Conservation (phyloP, 2,888 invertebrate species). For the Tribolium freemani region DNA sequence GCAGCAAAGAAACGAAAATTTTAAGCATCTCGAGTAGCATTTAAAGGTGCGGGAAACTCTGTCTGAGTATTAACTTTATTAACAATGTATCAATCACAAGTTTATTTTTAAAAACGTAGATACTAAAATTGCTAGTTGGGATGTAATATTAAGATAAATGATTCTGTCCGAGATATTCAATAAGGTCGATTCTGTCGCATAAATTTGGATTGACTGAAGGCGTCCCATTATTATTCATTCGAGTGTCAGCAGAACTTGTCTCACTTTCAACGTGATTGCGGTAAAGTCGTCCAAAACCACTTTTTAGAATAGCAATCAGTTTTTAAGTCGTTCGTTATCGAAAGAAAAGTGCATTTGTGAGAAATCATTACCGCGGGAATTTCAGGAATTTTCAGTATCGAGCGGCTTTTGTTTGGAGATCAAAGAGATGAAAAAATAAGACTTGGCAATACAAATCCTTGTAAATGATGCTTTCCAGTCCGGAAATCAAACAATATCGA, state of each 20-base stretch:
- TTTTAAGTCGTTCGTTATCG: neutral
- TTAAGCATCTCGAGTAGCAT: too few species aligned
- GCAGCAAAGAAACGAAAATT: neutral
- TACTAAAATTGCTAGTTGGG: neutral
- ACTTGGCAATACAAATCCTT: slow-evolving; percentile 7
- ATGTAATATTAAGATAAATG: neutral
- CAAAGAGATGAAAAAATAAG: slow-evolving; percentile 20
- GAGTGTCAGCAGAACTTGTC: slow-evolving; percentile 14
- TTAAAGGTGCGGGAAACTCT: too few species aligned
- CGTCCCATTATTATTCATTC: slow-evolving; percentile 26
- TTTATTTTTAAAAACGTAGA: too few species aligned
- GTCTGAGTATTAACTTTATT: too few species aligned
- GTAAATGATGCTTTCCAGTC: slow-evolving; percentile 7
- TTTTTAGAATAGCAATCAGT: slow-evolving; percentile 18
- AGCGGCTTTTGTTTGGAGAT: slow-evolving; percentile 11
- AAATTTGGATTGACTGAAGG: neutral
- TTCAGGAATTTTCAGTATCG: too few species aligned
- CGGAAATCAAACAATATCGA: slow-evolving; percentile 26
- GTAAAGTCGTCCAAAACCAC: slow-evolving; percentile 8
- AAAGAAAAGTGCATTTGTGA: neutral
- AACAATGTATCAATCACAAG: neutral
- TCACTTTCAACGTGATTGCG: slow-evolving; percentile 10
- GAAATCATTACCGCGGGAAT: slow-evolving; percentile 1
- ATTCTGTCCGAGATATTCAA: neutral
- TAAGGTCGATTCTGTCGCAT: neutral